Percentiles rank a stretch among this genome's conserved stretches.
These are phyloP conservation scores for Dendroctonus valens DNA, from an alignment of 1,140 invertebrate genomes.

Conservation along the genomic window DNA sequence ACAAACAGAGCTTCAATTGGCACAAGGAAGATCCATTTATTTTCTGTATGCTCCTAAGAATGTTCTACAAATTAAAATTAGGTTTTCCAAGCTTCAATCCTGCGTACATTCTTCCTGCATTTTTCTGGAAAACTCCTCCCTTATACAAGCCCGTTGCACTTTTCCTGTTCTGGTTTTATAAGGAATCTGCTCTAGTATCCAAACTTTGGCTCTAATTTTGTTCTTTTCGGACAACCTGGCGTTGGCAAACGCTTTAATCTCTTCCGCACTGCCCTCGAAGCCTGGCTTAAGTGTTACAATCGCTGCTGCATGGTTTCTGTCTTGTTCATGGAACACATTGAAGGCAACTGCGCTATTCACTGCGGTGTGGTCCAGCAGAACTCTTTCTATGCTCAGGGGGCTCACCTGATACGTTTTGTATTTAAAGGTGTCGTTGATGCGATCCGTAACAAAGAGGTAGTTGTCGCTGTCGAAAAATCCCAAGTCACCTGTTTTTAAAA, in stretches of 20 bases:
- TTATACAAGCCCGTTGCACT: slow-evolving; percentile 24
- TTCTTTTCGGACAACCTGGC: slow-evolving; percentile 40
- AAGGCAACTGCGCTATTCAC: slow-evolving; percentile 69
- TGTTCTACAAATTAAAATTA: no score
- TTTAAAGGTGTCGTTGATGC: slow-evolving; percentile 78
- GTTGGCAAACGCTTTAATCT: slow-evolving; percentile 36
- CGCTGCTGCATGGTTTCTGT: slow-evolving; percentile 65
- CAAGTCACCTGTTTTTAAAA: slow-evolving; percentile 68
- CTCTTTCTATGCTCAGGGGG: slow-evolving; percentile 60
- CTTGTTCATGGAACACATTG: slow-evolving; percentile 60
- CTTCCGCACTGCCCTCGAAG: slow-evolving; percentile 11
- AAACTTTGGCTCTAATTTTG: slow-evolving; percentile 38
- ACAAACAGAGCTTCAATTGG: no score
- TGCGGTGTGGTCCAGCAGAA: slow-evolving; percentile 61
- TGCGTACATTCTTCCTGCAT: not conserved
- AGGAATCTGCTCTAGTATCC: slow-evolving; percentile 39
- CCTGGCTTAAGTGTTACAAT: slow-evolving; percentile 52
- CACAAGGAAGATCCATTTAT: no score
- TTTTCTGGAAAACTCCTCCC: slow-evolving; percentile 11
- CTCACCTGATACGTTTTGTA: slow-evolving; percentile 52
- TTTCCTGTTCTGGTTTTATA: slow-evolving; percentile 41
- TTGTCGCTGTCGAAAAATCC: slow-evolving; percentile 66
- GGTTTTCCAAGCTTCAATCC: not conserved
- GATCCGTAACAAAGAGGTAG: slow-evolving; percentile 66
- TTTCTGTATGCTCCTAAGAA: no score